These are phyloP conservation scores for Eriocheir sinensis DNA, from an alignment of 1,140 invertebrate genomes.

Conservation along the genomic window DNA sequence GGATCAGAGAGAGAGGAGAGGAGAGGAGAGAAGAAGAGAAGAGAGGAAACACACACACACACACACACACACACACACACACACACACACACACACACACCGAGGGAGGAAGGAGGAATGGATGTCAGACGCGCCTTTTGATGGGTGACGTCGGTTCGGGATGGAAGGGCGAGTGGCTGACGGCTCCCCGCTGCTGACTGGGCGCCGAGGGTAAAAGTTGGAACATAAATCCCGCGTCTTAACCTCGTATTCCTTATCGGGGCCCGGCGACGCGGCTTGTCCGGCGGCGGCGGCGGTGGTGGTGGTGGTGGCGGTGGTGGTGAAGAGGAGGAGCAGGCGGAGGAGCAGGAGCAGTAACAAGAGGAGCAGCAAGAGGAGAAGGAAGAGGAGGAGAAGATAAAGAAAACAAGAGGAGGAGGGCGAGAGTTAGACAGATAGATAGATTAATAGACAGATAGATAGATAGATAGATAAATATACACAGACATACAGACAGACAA, in stretches of 20 bases:
- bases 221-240: not conserved
- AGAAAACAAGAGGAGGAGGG: not conserved
- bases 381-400: not conserved
- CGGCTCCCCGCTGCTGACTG: not conserved
- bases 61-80: too few species aligned
- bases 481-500: too few species aligned
- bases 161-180: not conserved
- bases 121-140: not conserved
- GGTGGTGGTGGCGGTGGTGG: too few species aligned
- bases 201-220: constrained; percentile 12
- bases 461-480: too few species aligned
- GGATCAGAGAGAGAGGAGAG: too few species aligned
- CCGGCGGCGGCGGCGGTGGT: not conserved
- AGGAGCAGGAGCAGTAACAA: not conserved
- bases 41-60: too few species aligned
- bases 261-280: not conserved
- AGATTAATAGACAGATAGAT: not conserved
- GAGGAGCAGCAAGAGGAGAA: not conserved
- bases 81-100: too few species aligned
- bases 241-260: constrained; percentile 23
- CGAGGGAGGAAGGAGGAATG: not conserved
- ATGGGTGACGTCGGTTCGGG: not conserved
- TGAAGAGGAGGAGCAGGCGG: not conserved
- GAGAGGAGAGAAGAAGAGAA: too few species aligned
- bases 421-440: not conserved